Percentiles rank a stretch among this genome's conserved stretches.
These are phyloP conservation scores for Lanistes nyassanus DNA, from an alignment of 1,140 invertebrate genomes.

Conservation along the genomic window DNA sequence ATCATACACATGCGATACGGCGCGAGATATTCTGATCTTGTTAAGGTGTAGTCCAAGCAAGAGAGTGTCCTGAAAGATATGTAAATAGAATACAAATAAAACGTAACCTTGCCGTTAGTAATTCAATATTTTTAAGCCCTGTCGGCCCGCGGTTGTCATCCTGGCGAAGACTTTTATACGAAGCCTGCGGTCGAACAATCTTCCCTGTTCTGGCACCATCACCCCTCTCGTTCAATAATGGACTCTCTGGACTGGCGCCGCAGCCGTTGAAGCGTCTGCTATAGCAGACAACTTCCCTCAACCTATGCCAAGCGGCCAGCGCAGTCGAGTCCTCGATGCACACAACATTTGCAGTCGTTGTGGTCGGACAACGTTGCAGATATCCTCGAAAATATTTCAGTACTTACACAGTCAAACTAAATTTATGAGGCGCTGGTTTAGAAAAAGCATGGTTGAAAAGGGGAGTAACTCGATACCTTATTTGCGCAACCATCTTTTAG, in stretches of 20 bases:
- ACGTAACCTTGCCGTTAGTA: too few relatives aligned
- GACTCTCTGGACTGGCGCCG: slow-evolving; percentile 18
- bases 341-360: slow-evolving; percentile 2
- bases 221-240: slow-evolving; percentile 13
- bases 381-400: slow-evolving; percentile 14
- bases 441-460: slow-evolving; percentile 20
- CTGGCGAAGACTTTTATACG: too few relatives aligned
- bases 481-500: slow-evolving; percentile 33
- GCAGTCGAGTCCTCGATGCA: slow-evolving; percentile 7
- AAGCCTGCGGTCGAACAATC: background rate
- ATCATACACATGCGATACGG: too few relatives aligned
- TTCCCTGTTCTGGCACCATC: slow-evolving; percentile 14
- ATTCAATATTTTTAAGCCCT: too few relatives aligned
- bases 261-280: slow-evolving; percentile 15
- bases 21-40: too few relatives aligned
- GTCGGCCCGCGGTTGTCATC: too few relatives aligned
- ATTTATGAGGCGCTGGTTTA: slow-evolving; percentile 11
- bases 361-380: background rate
- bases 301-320: background rate
- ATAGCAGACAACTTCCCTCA: slow-evolving; percentile 3
- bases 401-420: slow-evolving; percentile 15
- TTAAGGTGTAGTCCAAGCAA: too few relatives aligned
- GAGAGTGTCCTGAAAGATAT: too few relatives aligned
- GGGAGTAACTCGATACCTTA: slow-evolving; percentile 31
- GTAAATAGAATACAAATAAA: too few relatives aligned